Percentiles rank a stretch among this genome's conserved stretches.
Evolutionary conservation across 2,888 invertebrate species (phyloP).

Genomic region (Tetranychus truncatus): DNA sequence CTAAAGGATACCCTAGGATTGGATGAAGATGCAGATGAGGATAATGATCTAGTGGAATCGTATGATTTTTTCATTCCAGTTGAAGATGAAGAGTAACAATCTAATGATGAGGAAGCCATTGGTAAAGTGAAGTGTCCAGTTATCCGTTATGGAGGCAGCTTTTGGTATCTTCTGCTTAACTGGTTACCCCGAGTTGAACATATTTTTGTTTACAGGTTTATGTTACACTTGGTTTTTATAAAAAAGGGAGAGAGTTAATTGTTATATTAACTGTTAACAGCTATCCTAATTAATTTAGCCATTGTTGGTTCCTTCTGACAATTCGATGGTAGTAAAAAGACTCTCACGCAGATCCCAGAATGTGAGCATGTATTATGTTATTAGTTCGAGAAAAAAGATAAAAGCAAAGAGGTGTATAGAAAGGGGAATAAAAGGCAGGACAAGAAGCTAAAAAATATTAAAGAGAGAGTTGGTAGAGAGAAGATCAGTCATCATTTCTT

Average conservation of each 20-base stretch:
- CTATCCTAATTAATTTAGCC: neutral
- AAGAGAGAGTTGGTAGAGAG: too few species aligned
- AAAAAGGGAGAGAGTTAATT: neutral
- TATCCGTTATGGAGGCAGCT: too few species aligned
- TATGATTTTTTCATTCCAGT: neutral
- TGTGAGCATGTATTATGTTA: too few species aligned
- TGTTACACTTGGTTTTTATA: neutral
- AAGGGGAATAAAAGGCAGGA: too few species aligned
- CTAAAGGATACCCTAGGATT: neutral
- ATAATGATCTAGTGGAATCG: neutral
- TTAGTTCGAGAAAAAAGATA: too few species aligned
- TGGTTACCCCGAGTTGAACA: neutral
- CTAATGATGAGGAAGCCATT: neutral
- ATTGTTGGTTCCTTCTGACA: neutral
- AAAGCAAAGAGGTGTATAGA: too few species aligned
- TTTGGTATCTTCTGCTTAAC: neutral
- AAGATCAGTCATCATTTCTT: too few species aligned
- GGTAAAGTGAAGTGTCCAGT: neutral
- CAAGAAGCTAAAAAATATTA: too few species aligned
- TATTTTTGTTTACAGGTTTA: neutral
- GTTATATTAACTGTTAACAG: neutral
- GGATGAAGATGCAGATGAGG: neutral
- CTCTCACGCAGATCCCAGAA: neutral
- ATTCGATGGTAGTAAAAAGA: neutral
- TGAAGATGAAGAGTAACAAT: neutral